Evolutionary conservation across 2,797 vertebrate genomes (phyloP).

Genomic region (Sitta carolinensis): DNA sequence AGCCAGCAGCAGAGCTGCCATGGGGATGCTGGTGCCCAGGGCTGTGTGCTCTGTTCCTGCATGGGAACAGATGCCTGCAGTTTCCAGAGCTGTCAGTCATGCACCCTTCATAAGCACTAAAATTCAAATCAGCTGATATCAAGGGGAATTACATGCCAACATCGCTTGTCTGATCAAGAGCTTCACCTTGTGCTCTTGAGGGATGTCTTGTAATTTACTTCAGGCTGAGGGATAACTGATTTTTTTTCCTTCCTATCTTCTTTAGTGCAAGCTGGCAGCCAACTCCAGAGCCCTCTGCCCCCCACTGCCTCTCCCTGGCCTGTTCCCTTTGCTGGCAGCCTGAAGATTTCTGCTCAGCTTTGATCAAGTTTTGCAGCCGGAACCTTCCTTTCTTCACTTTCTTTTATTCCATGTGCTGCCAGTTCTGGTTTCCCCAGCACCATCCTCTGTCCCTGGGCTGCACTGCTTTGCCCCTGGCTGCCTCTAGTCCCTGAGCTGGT

Average conservation of each 20-base stretch:
- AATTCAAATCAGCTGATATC: conserved; percentile 48
- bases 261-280: neutral
- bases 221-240: conserved; percentile 17
- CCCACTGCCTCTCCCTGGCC: neutral
- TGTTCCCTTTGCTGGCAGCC: neutral
- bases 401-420: neutral
- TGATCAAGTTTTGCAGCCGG: neutral
- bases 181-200: conserved; percentile 36
- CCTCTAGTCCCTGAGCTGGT: neutral
- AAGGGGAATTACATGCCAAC: conserved; percentile 5
- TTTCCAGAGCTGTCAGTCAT: conserved; percentile 42
- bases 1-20: neutral
- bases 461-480: neutral
- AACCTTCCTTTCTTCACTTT: neutral
- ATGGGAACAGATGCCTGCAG: neutral
- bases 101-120: neutral
- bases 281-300: neutral
- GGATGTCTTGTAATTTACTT: conserved; percentile 50
- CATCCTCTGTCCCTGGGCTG: neutral
- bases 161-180: conserved; percentile 51
- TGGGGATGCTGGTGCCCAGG: rapidly evolving
- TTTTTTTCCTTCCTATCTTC: neutral
- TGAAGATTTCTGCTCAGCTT: neutral
- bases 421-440: neutral
- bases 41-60: neutral